phyloP scores from a whole-genome alignment of 2,888 invertebrate genomes.

The Craniophora ligustri region DNA sequence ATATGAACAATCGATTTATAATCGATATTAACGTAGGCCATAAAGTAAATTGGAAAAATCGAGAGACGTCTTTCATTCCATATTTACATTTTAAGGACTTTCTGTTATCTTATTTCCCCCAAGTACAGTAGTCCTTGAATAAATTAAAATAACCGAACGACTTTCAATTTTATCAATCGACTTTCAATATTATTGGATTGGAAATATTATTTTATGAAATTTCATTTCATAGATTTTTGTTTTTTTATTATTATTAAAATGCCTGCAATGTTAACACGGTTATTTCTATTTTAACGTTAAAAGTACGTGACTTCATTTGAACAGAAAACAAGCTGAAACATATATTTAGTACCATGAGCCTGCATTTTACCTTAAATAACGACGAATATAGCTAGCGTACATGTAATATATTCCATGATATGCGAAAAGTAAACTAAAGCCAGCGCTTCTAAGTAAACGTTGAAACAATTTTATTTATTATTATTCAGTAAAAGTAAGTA shows the following conservation, averaged over 20 bases:
- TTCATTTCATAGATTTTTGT: no score
- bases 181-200: background rate
- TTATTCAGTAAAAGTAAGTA: slow-evolving; percentile 35
- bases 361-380: slow-evolving; percentile 9
- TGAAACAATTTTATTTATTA: slow-evolving; percentile 35
- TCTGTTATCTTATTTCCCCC: slow-evolving; percentile 37
- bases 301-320: background rate
- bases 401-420: slow-evolving; percentile 16
- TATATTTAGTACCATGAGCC: no score
- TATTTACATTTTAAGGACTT: slow-evolving; percentile 49
- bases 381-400: slow-evolving; percentile 26
- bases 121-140: slow-evolving; percentile 30
- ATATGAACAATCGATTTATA: slow-evolving; percentile 37
- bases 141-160: slow-evolving; percentile 35
- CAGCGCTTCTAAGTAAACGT: slow-evolving; percentile 8
- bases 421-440: slow-evolving; percentile 3
- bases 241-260: background rate
- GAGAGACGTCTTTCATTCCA: slow-evolving; percentile 27
- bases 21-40: slow-evolving; percentile 34
- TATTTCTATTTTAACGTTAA: background rate
- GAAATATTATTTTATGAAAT: slow-evolving; percentile 5
- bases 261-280: background rate
- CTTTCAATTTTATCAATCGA: slow-evolving; percentile 21
- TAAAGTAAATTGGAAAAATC: slow-evolving; percentile 41
- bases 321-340: background rate